Percentiles rank a stretch among this genome's conserved stretches.
Conservation (phyloP, 2,888 invertebrate species). For the Acrobasis consociella region DNA sequence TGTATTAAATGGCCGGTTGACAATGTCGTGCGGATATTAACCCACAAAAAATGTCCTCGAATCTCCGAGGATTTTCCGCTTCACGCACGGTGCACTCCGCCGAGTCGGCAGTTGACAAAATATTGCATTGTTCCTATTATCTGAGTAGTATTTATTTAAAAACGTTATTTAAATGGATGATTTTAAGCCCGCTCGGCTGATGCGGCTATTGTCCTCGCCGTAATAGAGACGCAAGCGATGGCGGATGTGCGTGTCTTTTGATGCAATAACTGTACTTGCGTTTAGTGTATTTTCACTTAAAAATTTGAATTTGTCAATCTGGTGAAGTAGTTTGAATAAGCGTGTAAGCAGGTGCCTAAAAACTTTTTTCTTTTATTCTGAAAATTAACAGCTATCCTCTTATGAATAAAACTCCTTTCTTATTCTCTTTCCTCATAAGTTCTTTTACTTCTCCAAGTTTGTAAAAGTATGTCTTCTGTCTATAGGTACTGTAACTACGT, state of each 20-base stretch:
- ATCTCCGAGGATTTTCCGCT: constrained; percentile 82
- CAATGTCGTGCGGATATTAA: constrained; percentile 82
- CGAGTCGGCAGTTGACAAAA: constrained; percentile 81
- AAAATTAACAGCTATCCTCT: background rate
- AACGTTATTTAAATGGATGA: constrained; percentile 83
- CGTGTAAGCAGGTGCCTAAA: background rate
- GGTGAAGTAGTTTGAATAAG: background rate
- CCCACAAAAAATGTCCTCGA: constrained; percentile 82
- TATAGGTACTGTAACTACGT: no score
- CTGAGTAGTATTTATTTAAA: constrained; percentile 81
- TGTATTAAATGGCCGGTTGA: constrained; percentile 81
- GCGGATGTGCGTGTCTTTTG: constrained; percentile 45
- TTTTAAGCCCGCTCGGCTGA: constrained; percentile 77
- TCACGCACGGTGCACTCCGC: constrained; percentile 80
- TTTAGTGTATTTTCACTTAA: constrained; percentile 19
- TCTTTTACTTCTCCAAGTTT: no score
- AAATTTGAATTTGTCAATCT: background rate
- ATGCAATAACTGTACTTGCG: constrained; percentile 34
- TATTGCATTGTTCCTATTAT: constrained; percentile 83
- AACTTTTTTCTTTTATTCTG: background rate
- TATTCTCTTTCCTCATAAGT: no score
- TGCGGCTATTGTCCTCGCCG: constrained; percentile 67
- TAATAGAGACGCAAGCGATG: constrained; percentile 65
- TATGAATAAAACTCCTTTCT: no score
- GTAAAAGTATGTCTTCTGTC: no score